A percentile compares a stretch with the other conserved stretches of the same genome.
Evolutionary conservation across 2,888 invertebrate species (phyloP).

Genomic region (Mystacides longicornis): DNA sequence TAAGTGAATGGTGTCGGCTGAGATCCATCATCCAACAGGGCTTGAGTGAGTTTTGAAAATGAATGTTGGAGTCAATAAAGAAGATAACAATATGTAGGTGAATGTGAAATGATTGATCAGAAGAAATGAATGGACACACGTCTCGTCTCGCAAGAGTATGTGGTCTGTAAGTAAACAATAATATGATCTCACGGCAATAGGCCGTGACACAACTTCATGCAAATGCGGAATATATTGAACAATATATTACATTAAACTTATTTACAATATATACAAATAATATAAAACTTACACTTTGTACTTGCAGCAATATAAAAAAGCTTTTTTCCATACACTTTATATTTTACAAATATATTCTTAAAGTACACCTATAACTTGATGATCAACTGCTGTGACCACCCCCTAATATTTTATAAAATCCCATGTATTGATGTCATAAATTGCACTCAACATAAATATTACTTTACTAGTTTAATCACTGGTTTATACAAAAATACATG

Average conservation of each 20-base stretch:
- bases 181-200: too few relatives aligned
- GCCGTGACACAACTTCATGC: too few relatives aligned
- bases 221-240: too few relatives aligned
- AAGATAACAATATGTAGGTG: too few relatives aligned
- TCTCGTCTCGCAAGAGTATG: too few relatives aligned
- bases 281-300: constrained; percentile 52
- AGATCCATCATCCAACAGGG: too few relatives aligned
- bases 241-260: constrained; percentile 28
- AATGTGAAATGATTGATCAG: too few relatives aligned
- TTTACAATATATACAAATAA: constrained; percentile 50
- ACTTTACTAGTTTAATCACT: background rate
- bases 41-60: too few relatives aligned
- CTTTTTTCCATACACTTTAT: constrained; percentile 25
- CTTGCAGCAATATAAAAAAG: constrained; percentile 47
- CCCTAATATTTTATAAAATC: background rate
- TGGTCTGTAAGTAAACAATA: too few relatives aligned
- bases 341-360: constrained; percentile 1
- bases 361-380: background rate
- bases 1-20: too few relatives aligned
- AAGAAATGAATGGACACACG: too few relatives aligned
- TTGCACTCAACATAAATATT: background rate
- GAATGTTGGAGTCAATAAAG: too few relatives aligned
- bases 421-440: background rate
- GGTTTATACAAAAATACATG: background rate
- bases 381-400: background rate